Evolutionary conservation across 2,888 invertebrate species (phyloP).

Genomic region (Cryptus viduatorius): DNA sequence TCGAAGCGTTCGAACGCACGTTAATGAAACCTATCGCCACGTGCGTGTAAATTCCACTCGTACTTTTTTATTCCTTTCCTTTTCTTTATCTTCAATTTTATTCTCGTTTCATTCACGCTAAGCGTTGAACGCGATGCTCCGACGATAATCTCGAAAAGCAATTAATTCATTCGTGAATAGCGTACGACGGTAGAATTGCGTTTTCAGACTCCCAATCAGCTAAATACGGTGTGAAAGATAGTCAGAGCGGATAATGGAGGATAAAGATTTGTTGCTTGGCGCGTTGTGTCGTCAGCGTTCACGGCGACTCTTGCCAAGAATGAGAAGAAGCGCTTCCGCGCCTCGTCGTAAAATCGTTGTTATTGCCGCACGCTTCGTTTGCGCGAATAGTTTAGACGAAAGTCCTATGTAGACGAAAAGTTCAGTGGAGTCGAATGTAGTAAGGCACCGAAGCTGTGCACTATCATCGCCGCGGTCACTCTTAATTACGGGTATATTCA

Average conservation of each 20-base stretch:
- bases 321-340: constrained; percentile 17
- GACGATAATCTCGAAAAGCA: constrained; percentile 3
- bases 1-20: constrained; percentile 70
- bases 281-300: constrained; percentile 52
- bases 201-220: not conserved
- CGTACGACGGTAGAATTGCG: constrained; percentile 1
- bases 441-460: constrained; percentile 26
- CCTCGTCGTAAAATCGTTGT: constrained; percentile 62
- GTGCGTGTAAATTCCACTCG: constrained; percentile 56
- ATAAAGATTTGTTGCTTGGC: constrained; percentile 53
- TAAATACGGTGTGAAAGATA: not conserved
- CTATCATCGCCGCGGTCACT: constrained; percentile 65
- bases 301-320: constrained; percentile 43
- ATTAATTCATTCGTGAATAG: constrained; percentile 18
- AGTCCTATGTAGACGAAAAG: constrained; percentile 15
- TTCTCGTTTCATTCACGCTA: constrained; percentile 51
- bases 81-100: constrained; percentile 32
- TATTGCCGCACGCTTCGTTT: constrained; percentile 45
- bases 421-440: not conserved
- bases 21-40: constrained; percentile 77
- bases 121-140: not conserved
- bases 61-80: constrained; percentile 39
- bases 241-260: constrained; percentile 28
- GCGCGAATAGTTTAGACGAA: constrained; percentile 19
- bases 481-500: constrained; percentile 67